Evolutionary conservation across 2,888 invertebrate genomes (phyloP), one percentile per base, ranked within the genome.

Genomic region (Leucania comma): DNA sequence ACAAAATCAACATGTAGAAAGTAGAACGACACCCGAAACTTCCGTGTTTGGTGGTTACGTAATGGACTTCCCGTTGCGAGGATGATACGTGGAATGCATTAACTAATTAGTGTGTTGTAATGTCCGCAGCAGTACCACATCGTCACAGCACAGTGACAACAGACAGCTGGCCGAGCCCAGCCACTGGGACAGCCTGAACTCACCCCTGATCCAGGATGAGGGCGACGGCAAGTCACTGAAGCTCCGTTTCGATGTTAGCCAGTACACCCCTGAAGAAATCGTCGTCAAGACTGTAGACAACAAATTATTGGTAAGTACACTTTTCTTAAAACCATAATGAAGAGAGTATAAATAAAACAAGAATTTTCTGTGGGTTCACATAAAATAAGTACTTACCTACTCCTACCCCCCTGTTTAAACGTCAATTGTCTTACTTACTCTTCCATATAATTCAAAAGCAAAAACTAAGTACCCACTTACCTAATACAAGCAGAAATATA

Each of bases 241-340:
- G 92, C 97, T 99, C 81, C 97, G 99, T 91, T 99, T 99, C 96
- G 99, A 99, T 93, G 99, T 99, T 86, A 98, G 99, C 90, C 99
- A 99, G 95, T 99, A 99, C 96, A 98, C 98, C 69, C 98, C 98
- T 62, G 99, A 99, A 95, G 99, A 99, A 96, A 99, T 99, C 92
- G 98, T 99, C 91, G 99, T 99, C 83, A 99, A 99, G 96, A 99
- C 99, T 82, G 98, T 99, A 86, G 99, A 99, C 96, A 99, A 99
- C 96, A 98, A 99, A 97, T 97, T 99, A 91, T 96, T 99, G 97
- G 98, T 98, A 93, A 97, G 97, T 94, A 63, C 1, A 38, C 9
- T 48, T 46, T 29, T 61, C 6, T 10, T 24, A 51, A 8, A 5
- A 53, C 5, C 22, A 10, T n/a, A 10, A 3, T 6, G 8, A 29